Evolutionary conservation across 1,140 invertebrate species (phyloP).

Genomic region (Drosophila bocqueti): DNA sequence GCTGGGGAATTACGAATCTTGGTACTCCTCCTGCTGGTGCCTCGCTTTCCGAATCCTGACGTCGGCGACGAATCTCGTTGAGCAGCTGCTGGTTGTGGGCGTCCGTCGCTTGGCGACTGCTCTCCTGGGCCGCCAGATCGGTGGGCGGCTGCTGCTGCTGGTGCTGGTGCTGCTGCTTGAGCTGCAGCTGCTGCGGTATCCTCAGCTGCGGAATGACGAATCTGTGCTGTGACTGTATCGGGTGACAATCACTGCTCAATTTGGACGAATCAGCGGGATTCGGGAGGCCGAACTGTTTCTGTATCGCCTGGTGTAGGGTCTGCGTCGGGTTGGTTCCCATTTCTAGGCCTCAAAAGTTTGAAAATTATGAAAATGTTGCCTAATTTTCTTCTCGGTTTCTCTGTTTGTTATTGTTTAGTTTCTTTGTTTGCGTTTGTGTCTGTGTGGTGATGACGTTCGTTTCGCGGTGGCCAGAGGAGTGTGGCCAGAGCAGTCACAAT

Average conservation of each 20-base stretch:
- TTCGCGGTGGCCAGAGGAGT: conserved; percentile 1
- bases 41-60: conserved; percentile 24
- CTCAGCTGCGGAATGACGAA: conserved; percentile 60
- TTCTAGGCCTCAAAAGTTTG: conserved; percentile 27
- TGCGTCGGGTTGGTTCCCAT: conserved; percentile 53
- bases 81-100: conserved; percentile 50
- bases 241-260: conserved; percentile 21
- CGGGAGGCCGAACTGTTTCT: conserved; percentile 36
- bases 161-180: background rate
- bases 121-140: conserved; percentile 25
- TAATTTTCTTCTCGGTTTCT: conserved; percentile 1
- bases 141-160: background rate
- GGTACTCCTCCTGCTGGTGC: background rate
- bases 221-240: conserved; percentile 6
- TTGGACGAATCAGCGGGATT: conserved; percentile 27
- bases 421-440: conserved; percentile 5
- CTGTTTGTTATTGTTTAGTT: conserved; percentile 36
- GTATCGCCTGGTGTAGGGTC: conserved; percentile 55
- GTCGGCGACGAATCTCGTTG: conserved; percentile 43
- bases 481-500: background rate
- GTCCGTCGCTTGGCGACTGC: conserved; percentile 29
- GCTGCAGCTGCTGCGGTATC: conserved; percentile 21
- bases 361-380: conserved; percentile 1
- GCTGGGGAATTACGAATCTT: conserved; percentile 46
- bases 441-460: conserved; percentile 8